phyloP scores from a whole-genome alignment of 2,113 vertebrate species.

The Murina feae region DNA sequence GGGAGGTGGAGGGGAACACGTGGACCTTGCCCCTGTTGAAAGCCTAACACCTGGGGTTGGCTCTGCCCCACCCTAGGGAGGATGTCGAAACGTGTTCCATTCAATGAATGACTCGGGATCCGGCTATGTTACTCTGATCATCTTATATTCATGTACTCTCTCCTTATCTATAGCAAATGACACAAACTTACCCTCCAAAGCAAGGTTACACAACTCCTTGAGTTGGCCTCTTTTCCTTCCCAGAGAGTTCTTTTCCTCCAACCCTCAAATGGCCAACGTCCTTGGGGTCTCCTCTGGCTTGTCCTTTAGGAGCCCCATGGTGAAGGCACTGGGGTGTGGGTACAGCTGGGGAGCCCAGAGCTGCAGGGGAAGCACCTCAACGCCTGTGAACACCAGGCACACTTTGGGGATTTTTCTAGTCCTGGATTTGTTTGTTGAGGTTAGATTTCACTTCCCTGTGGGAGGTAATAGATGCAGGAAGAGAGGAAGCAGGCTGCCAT shows the following conservation, averaged over 20 bases:
- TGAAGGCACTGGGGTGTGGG: neutral
- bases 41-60: neutral
- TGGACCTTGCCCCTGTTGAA: neutral
- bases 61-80: neutral
- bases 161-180: neutral
- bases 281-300: accelerated
- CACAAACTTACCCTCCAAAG: neutral
- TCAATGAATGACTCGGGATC: neutral
- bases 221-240: neutral
- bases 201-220: neutral
- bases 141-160: too few species aligned
- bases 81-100: too few species aligned
- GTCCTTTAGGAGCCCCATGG: neutral
- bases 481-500: neutral
- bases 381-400: too few species aligned
- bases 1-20: neutral
- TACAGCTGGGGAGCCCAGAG: neutral
- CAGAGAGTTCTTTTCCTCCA: accelerated
- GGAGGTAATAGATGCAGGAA: neutral
- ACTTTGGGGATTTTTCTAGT: neutral
- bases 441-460: neutral
- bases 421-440: neutral
- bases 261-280: neutral
- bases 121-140: too few species aligned
- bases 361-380: too few species aligned